These are phyloP conservation scores for Rhagoletis zephyria DNA, from an alignment of 1,140 invertebrate genomes.

Conservation along the genomic window DNA sequence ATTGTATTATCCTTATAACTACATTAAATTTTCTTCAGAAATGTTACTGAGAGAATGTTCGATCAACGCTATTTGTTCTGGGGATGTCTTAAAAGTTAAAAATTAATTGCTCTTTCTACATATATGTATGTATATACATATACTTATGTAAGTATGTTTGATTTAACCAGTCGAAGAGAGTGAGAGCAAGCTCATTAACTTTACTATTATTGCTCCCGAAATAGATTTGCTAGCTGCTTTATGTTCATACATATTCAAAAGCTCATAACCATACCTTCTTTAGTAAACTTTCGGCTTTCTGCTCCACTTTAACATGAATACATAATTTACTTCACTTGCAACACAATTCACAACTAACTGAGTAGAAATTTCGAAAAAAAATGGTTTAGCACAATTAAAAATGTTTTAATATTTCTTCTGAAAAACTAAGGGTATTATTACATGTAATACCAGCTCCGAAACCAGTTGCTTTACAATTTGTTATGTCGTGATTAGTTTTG, in stretches of 20 bases:
- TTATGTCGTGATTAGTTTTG: neutral
- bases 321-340: neutral
- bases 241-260: no score
- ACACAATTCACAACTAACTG: slow-evolving; percentile 19
- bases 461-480: neutral
- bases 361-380: neutral
- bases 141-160: no score
- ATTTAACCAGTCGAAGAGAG: neutral
- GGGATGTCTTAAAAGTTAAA: no score
- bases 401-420: neutral
- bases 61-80: no score
- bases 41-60: no score
- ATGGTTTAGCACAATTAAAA: slow-evolving; percentile 7
- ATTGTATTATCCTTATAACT: no score
- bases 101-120: no score
- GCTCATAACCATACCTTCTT: neutral
- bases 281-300: neutral
- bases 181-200: neutral
- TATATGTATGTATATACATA: no score
- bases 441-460: neutral
- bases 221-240: no score
- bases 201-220: no score
- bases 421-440: neutral
- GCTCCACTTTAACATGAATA: neutral
- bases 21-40: no score